Percentiles rank a stretch among this genome's conserved stretches.
phyloP scores from a whole-genome alignment of 1,140 invertebrate genomes.

The Neuroterus valhalla region DNA sequence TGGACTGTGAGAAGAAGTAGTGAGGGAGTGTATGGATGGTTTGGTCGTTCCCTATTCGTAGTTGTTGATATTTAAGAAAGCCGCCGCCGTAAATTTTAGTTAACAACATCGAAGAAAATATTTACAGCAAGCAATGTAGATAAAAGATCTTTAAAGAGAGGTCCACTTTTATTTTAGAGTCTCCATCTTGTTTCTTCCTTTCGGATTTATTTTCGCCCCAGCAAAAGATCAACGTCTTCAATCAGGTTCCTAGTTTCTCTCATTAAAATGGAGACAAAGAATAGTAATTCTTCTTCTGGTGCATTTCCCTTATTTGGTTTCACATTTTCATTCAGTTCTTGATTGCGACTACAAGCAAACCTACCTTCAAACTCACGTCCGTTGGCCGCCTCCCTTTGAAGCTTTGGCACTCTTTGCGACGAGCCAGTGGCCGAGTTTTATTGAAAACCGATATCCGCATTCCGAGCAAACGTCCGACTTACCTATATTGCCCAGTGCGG shows the following conservation, averaged over 20 bases:
- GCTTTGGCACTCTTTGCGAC: constrained; percentile 31
- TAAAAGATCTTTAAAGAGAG: too few species aligned
- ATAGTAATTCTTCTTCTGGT: neutral
- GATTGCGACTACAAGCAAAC: neutral
- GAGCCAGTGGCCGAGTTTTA: constrained; percentile 46
- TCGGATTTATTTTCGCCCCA: too few species aligned
- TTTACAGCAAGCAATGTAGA: too few species aligned
- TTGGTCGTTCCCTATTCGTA: neutral
- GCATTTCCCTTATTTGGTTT: too few species aligned
- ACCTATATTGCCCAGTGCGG: neutral
- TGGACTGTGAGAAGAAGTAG: neutral
- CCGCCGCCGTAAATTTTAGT: too few species aligned
- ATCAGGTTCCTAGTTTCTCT: too few species aligned
- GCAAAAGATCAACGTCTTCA: too few species aligned
- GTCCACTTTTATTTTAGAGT: too few species aligned
- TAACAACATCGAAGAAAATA: too few species aligned
- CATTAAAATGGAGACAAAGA: neutral
- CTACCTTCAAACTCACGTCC: neutral
- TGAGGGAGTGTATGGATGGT: constrained; percentile 9
- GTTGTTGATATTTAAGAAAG: neutral
- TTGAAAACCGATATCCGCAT: constrained; percentile 49
- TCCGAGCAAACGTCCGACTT: constrained; percentile 28
- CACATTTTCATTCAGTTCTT: neutral
- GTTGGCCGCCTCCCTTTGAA: neutral
- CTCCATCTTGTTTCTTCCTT: too few species aligned